These are phyloP conservation scores for Enteromius paludinosus DNA, from an alignment of 2,797 vertebrate species.

Conservation along the genomic window DNA sequence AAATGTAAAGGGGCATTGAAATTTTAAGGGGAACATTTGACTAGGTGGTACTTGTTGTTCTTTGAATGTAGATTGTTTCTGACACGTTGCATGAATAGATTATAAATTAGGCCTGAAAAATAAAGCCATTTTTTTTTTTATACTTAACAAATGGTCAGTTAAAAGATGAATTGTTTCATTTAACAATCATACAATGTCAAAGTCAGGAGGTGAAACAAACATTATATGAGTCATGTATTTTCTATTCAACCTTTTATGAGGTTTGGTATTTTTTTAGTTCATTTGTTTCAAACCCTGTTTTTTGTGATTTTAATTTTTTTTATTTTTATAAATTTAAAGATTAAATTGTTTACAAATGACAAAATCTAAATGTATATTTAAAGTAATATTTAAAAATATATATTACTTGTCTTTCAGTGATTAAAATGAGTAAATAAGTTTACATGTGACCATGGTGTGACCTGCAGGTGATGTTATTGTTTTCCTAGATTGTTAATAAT, in stretches of 20 bases:
- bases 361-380: background rate
- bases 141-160: background rate
- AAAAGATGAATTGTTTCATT: background rate
- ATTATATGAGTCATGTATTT: background rate
- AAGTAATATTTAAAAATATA: background rate
- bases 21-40: background rate
- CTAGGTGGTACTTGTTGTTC: background rate
- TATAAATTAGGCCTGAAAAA: background rate
- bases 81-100: background rate
- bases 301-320: no score
- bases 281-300: no score
- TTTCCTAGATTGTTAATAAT: background rate
- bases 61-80: constrained; percentile 7
- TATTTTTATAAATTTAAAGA: no score
- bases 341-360: no score
- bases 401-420: background rate
- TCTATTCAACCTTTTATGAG: background rate
- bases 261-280: no score
- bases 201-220: background rate
- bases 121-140: background rate
- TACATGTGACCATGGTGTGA: background rate
- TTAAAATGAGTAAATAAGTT: background rate
- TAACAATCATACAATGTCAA: background rate
- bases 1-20: background rate
- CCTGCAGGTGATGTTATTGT: background rate